Conservation (phyloP, 2,113 vertebrate genomes). For the Tonatia bakeri region DNA sequence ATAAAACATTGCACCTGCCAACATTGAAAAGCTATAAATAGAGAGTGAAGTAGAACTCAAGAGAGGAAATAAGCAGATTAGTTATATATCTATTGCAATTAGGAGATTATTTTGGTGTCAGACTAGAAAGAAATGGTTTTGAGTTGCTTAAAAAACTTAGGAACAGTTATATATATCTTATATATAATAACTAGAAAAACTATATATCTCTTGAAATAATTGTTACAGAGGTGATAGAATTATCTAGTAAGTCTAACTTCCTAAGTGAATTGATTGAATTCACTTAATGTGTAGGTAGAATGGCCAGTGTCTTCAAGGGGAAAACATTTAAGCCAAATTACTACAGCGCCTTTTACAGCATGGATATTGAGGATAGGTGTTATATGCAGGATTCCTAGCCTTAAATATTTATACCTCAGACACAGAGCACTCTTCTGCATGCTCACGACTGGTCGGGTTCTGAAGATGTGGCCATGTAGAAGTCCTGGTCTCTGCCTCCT, state of each 20-base stretch:
- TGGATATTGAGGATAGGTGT: too few relatives aligned
- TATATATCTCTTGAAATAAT: neutral
- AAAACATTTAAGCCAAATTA: neutral
- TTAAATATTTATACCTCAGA: neutral
- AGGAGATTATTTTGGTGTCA: slow-evolving; percentile 52
- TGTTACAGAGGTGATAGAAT: slow-evolving; percentile 9
- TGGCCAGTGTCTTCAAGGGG: neutral
- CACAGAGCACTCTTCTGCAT: neutral
- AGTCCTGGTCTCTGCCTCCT: neutral
- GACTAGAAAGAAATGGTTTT: slow-evolving; percentile 38
- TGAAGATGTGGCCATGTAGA: neutral
- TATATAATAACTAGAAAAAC: slow-evolving; percentile 2
- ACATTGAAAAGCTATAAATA: slow-evolving; percentile 67
- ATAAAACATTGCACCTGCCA: slow-evolving; percentile 68
- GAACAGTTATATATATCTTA: neutral
- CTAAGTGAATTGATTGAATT: neutral
- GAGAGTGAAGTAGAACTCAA: slow-evolving; percentile 52
- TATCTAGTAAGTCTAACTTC: neutral
- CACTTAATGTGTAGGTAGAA: neutral
- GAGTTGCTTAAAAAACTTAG: slow-evolving; percentile 39
- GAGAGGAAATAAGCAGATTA: slow-evolving; percentile 45
- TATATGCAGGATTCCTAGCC: neutral
- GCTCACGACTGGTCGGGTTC: neutral
- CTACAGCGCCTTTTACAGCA: neutral
- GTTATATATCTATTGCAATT: slow-evolving; percentile 58